phyloP scores from a whole-genome alignment of 2,797 vertebrate species.

The Pipistrellus pygmaeus region DNA sequence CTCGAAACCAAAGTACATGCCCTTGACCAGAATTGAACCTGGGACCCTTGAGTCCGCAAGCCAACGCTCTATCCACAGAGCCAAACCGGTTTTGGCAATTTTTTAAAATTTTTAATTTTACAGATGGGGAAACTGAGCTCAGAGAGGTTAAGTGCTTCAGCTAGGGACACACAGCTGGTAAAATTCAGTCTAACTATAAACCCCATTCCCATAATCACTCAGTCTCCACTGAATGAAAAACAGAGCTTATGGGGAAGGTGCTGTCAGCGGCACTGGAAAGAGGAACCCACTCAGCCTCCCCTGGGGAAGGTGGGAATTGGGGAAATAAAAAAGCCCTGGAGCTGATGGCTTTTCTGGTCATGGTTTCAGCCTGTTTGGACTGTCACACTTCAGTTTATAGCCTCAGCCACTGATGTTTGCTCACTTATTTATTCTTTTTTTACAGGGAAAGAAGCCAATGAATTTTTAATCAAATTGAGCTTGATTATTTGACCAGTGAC shows the following conservation, averaged over 20 bases:
- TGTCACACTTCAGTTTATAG: slow-evolving; percentile 50
- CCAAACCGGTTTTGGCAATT: too few relatives aligned
- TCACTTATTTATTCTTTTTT: slow-evolving; percentile 37
- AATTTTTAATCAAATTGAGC: slow-evolving; percentile 67
- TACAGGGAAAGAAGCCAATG: slow-evolving; percentile 33
- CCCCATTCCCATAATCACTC: neutral
- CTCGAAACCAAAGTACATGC: too few relatives aligned
- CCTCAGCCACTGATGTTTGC: neutral
- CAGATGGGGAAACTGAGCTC: neutral
- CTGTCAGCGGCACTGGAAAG: neutral
- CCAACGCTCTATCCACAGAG: too few relatives aligned
- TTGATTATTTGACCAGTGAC: slow-evolving; percentile 50
- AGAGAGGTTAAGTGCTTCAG: neutral
- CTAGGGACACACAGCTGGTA: neutral
- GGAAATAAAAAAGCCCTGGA: neutral
- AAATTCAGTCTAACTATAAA: neutral
- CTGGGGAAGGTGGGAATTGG: neutral
- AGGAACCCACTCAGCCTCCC: neutral
- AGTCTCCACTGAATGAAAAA: neutral
- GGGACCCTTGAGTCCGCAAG: too few relatives aligned
- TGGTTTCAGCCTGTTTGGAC: neutral
- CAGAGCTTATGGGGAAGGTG: neutral
- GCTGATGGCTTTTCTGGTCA: neutral
- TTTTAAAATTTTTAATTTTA: neutral
- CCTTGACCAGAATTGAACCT: too few relatives aligned